Conservation (phyloP, 2,113 vertebrate genomes). For the Nerophis ophidion region DNA sequence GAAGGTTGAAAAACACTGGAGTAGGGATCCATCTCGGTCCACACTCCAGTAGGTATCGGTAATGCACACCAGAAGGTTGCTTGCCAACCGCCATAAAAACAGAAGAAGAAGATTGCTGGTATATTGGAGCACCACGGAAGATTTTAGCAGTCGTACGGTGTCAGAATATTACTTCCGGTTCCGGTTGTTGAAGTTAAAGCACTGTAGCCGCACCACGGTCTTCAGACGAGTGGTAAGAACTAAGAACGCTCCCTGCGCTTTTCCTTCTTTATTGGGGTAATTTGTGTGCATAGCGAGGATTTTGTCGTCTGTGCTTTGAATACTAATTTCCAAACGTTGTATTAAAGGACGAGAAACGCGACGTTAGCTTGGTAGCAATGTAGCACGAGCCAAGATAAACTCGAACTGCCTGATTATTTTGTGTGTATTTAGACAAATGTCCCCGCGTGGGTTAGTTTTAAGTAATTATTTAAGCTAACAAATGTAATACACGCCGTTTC, state of each 20-base stretch:
- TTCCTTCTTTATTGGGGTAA: accelerated
- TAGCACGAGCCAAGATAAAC: conserved; percentile 21
- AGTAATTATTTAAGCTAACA: no score
- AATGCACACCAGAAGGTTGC: no score
- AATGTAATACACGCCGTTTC: neutral
- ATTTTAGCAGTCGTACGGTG: conserved; percentile 19
- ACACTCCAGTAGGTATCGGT: no score
- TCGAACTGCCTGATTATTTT: neutral
- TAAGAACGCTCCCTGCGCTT: conserved; percentile 27
- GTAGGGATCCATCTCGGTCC: no score
- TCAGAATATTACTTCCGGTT: conserved; percentile 44
- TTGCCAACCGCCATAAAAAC: no score
- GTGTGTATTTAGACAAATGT: neutral
- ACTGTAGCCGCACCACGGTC: conserved; percentile 15
- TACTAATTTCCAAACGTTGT: no score
- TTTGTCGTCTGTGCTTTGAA: neutral
- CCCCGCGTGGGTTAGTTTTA: no score
- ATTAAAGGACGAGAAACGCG: neutral
- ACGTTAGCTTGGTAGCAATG: conserved; percentile 23
- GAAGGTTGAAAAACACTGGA: no score
- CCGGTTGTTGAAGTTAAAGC: conserved; percentile 37
- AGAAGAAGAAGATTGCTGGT: no score
- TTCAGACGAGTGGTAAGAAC: conserved; percentile 46
- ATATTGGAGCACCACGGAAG: conserved; percentile 22
- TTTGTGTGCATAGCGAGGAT: neutral